Conservation (phyloP, 2,888 invertebrate species). For the Trimorus sp. region DNA sequence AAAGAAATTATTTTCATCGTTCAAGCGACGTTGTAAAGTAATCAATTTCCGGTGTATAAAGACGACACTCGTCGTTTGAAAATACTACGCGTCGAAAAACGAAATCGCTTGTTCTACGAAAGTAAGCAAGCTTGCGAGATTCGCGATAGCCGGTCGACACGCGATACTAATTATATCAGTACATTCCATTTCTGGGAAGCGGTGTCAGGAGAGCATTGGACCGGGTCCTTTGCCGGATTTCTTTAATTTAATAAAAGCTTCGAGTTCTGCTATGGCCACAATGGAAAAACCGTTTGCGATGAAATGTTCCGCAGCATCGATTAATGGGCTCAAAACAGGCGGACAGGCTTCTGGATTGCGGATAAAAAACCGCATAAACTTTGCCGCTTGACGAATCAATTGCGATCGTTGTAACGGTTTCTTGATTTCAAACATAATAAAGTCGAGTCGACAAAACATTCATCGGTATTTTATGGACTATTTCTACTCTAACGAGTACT, state of each 20-base stretch:
- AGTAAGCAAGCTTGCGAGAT: constrained; percentile 41
- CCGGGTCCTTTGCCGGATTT: constrained; percentile 57
- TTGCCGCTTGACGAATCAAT: constrained; percentile 58
- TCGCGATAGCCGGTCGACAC: constrained; percentile 71
- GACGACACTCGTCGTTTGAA: neutral
- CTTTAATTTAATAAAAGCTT: constrained; percentile 63
- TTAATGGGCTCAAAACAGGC: constrained; percentile 44
- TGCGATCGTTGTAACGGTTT: neutral
- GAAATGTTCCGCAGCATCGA: constrained; percentile 40
- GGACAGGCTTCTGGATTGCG: constrained; percentile 53
- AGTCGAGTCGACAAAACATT: too few species aligned
- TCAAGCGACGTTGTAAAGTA: neutral
- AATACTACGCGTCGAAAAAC: constrained; percentile 27
- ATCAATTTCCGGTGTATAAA: too few species aligned
- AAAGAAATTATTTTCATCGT: constrained; percentile 1
- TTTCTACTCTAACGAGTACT: too few species aligned
- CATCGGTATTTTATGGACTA: too few species aligned
- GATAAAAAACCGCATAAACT: constrained; percentile 57
- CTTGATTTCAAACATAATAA: neutral
- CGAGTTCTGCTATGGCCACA: constrained; percentile 36
- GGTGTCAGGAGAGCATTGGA: constrained; percentile 66
- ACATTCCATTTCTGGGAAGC: constrained; percentile 76
- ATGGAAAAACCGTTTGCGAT: constrained; percentile 62
- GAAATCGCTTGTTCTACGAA: constrained; percentile 70
- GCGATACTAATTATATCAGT: constrained; percentile 79